A percentile compares a stretch with the other conserved stretches of the same genome.
phyloP scores from a whole-genome alignment of 2,797 vertebrate genomes.

The Galaxias olidus region DNA sequence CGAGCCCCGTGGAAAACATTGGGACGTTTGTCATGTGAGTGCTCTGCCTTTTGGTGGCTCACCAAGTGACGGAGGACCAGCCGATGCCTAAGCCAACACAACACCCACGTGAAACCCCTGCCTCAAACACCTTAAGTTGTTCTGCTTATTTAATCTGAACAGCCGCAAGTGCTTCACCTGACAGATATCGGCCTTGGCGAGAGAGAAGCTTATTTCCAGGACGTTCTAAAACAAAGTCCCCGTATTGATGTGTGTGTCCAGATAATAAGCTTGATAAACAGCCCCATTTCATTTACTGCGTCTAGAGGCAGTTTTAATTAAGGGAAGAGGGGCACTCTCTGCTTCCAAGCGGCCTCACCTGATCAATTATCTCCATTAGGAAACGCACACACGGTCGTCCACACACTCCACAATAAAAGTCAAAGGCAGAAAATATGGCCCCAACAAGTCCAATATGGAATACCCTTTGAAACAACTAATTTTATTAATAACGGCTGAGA shows the following conservation, averaged over 20 bases:
- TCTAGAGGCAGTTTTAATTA: slow-evolving; percentile 67
- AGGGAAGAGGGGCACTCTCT: slow-evolving; percentile 48
- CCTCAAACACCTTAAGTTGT: no score
- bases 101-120: no score
- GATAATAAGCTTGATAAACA: slow-evolving; percentile 64
- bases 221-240: slow-evolving; percentile 41
- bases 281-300: slow-evolving; percentile 56
- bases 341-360: slow-evolving; percentile 45
- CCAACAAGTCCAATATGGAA: slow-evolving; percentile 3
- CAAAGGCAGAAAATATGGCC: slow-evolving; percentile 25
- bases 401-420: slow-evolving; percentile 32
- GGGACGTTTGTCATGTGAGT: slow-evolving; percentile 4
- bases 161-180: background rate
- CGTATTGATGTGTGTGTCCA: slow-evolving; percentile 47
- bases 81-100: no score
- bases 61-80: no score
- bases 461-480: slow-evolving; percentile 38
- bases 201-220: slow-evolving; percentile 37
- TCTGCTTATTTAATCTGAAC: no score
- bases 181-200: slow-evolving; percentile 18
- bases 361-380: slow-evolving; percentile 65
- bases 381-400: slow-evolving; percentile 21
- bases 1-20: slow-evolving; percentile 9
- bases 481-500: slow-evolving; percentile 49
- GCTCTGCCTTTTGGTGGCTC: no score